Conservation (phyloP, 2,888 invertebrate species). For the Nomada flava region DNA sequence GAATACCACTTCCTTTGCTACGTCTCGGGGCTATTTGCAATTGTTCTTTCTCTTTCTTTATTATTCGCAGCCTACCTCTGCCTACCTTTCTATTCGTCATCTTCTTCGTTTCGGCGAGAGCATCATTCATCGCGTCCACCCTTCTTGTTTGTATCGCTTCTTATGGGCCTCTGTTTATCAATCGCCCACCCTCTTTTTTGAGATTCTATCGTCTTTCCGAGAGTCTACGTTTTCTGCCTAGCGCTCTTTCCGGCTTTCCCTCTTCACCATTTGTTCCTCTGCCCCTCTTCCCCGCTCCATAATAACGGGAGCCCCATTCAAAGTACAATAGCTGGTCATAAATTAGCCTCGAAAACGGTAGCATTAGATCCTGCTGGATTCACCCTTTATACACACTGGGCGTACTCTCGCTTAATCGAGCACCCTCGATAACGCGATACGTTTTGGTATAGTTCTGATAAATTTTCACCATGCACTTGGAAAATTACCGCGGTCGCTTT, state of each 20-base stretch:
- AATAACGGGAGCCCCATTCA: conserved; percentile 62
- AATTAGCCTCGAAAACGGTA: conserved; percentile 73
- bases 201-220: not conserved
- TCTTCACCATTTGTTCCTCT: conserved; percentile 51
- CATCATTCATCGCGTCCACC: not conserved
- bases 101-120: conserved; percentile 4
- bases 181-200: not conserved
- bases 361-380: conserved; percentile 75
- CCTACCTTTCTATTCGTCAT: not conserved
- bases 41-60: conserved; percentile 25
- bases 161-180: conserved; percentile 19
- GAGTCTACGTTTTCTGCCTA: conserved; percentile 2
- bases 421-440: conserved; percentile 68
- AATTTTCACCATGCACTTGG: conserved; percentile 42
- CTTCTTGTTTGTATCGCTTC: not conserved
- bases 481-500: conserved; percentile 24
- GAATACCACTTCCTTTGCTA: conserved; percentile 36
- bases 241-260: conserved; percentile 41
- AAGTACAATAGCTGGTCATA: conserved; percentile 71
- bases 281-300: conserved; percentile 27
- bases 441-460: conserved; percentile 35
- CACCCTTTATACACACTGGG: conserved; percentile 72
- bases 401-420: conserved; percentile 71
- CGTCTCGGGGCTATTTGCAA: conserved; percentile 44
- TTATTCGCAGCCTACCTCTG: not conserved